Evolutionary conservation across 2,797 vertebrate species (phyloP).

Genomic region (Poeciliopsis gracilis): DNA sequence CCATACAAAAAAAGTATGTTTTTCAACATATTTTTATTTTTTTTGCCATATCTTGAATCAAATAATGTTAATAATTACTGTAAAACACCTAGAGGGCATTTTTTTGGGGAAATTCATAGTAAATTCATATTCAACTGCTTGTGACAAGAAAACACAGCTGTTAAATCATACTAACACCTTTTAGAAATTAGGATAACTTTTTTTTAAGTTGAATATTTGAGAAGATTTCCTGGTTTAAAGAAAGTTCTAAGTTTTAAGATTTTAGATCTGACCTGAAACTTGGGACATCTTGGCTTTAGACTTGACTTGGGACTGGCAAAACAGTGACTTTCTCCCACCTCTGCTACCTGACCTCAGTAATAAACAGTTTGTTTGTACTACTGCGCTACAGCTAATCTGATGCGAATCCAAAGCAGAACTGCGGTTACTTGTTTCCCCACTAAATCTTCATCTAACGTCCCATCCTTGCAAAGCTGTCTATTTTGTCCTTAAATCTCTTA

Average conservation of each 20-base stretch:
- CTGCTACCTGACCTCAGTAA: conserved; percentile 36
- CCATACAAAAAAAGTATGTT: neutral
- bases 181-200: neutral
- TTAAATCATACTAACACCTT: neutral
- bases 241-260: neutral
- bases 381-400: conserved; percentile 45
- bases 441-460: conserved; percentile 56
- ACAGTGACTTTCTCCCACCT: conserved; percentile 6
- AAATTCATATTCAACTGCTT: neutral
- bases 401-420: conserved; percentile 54
- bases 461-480: conserved; percentile 63
- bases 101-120: neutral
- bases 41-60: neutral
- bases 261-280: neutral
- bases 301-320: neutral
- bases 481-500: conserved; percentile 62
- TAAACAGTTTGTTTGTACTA: conserved; percentile 28
- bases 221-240: neutral
- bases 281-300: neutral
- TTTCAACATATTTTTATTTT: neutral
- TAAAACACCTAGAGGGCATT: neutral
- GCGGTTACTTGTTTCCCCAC: conserved; percentile 44
- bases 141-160: neutral
- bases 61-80: neutral
- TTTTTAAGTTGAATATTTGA: neutral